Conservation (phyloP, 2,888 invertebrate genomes). For the Strigamia maritima region DNA sequence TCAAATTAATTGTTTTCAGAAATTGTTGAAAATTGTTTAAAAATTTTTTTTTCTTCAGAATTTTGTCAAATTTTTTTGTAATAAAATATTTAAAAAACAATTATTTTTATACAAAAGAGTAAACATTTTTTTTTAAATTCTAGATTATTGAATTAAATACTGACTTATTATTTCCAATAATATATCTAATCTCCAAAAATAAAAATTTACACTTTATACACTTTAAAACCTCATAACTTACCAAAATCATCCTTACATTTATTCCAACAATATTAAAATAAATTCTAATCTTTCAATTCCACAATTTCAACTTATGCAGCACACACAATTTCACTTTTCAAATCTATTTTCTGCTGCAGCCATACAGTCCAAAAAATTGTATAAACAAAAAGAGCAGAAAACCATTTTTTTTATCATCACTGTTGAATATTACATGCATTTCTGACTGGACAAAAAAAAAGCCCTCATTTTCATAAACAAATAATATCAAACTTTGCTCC, state of each 20-base stretch:
- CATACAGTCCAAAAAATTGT: constrained; percentile 9
- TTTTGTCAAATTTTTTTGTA: no score
- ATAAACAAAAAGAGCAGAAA: constrained; percentile 4
- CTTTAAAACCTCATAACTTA: background rate
- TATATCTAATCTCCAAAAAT: no score
- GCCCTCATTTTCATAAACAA: constrained; percentile 9
- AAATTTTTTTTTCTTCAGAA: no score
- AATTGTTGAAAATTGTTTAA: no score
- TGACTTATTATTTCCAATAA: no score
- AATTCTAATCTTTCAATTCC: background rate
- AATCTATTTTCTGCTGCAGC: constrained; percentile 11
- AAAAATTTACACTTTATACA: background rate
- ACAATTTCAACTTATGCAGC: background rate
- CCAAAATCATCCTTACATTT: background rate
- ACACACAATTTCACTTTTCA: constrained; percentile 15
- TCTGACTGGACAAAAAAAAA: background rate
- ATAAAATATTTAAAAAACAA: no score
- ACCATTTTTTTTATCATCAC: constrained; percentile 17
- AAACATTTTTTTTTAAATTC: no score
- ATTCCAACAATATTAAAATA: background rate
- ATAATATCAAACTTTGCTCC: constrained; percentile 12
- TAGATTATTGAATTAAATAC: no score
- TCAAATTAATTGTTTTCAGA: no score
- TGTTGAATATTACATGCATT: constrained; percentile 14
- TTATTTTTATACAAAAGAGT: no score